Evolutionary conservation across 2,888 invertebrate species (phyloP).

Genomic region (Cantharis lateralis): DNA sequence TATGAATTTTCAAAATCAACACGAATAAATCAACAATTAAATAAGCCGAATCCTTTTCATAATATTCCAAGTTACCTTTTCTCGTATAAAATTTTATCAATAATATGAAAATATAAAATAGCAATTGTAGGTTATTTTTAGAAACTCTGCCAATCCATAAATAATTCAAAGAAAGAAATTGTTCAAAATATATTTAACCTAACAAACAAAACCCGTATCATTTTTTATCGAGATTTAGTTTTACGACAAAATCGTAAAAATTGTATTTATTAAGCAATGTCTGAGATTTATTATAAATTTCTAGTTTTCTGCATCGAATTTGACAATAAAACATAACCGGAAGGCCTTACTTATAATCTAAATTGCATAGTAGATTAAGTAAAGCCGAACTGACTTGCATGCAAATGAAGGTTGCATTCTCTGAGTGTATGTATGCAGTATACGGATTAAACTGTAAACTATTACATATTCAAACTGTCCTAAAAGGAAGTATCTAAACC

Average conservation of each 20-base stretch:
- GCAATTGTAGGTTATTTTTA: not conserved
- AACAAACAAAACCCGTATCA: not conserved
- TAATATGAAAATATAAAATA: not conserved
- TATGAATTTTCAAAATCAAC: not conserved
- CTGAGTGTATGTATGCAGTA: not conserved
- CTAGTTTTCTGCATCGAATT: not conserved
- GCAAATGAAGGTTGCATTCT: slow-evolving; percentile 1
- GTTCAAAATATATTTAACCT: not conserved
- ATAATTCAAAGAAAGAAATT: not conserved
- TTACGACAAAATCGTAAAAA: not conserved
- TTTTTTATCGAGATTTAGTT: not conserved
- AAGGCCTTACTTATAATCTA: not conserved
- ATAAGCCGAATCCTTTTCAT: not conserved
- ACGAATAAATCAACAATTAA: not conserved
- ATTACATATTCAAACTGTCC: not conserved
- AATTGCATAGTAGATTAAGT: slow-evolving; percentile 3
- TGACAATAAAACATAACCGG: not conserved
- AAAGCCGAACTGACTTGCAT: not conserved
- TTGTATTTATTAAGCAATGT: not conserved
- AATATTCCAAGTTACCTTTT: not conserved
- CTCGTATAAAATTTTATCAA: not conserved
- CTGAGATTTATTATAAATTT: not conserved
- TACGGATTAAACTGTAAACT: not conserved
- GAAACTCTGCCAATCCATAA: not conserved
- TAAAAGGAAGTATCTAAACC: not conserved